These are phyloP conservation scores for Periophthalmus magnuspinnatus DNA, from an alignment of 2,797 vertebrate genomes.

Conservation along the genomic window DNA sequence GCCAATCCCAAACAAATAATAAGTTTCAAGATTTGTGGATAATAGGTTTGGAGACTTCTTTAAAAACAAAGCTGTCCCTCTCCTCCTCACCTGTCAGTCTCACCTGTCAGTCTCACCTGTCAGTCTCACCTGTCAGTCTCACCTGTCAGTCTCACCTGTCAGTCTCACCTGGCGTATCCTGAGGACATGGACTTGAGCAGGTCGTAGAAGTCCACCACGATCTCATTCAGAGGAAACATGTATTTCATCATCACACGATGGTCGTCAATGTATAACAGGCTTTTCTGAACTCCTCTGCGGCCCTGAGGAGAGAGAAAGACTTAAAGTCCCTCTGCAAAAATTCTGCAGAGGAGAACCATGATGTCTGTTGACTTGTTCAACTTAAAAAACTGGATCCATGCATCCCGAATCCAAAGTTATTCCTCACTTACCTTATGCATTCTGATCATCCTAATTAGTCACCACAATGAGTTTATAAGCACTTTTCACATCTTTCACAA, in stretches of 20 bases:
- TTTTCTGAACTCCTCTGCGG: slow-evolving; percentile 89
- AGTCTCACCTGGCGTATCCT: slow-evolving; percentile 91
- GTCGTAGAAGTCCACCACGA: slow-evolving; percentile 97
- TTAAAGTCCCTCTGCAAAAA: not conserved
- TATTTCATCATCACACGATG: slow-evolving; percentile 93
- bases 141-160: no score
- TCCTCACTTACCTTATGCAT: no score
- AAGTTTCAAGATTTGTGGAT: no score
- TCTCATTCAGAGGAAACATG: slow-evolving; percentile 93
- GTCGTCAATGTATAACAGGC: slow-evolving; percentile 91
- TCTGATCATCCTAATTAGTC: no score
- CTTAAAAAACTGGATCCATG: no score
- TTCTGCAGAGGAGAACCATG: no score
- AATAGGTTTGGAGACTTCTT: no score
- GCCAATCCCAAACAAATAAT: no score
- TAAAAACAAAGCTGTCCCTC: not conserved
- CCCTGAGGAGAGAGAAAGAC: slow-evolving; percentile 65
- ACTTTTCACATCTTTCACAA: no score
- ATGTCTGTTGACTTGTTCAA: no score
- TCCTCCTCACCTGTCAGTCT: slow-evolving; percentile 68
- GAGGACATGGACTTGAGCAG: slow-evolving; percentile 92
- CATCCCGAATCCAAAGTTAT: no score
- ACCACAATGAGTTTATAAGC: no score
- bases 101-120: not conserved
- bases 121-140: not conserved